phyloP scores from a whole-genome alignment of 2,797 vertebrate genomes.

The Enteromius treurensis region DNA sequence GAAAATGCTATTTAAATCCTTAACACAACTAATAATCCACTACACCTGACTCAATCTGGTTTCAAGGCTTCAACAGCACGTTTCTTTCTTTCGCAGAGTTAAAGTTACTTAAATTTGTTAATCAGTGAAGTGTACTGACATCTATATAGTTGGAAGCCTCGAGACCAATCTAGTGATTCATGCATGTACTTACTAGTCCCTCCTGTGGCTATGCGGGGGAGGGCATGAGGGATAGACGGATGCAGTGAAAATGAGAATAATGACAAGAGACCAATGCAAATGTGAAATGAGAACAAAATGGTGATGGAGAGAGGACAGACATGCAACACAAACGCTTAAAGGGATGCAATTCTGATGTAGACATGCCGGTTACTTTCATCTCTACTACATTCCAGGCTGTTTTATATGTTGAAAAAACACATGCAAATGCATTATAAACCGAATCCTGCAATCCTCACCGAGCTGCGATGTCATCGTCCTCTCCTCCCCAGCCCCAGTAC shows the following conservation, averaged over 20 bases:
- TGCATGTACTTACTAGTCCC: conserved; percentile 72
- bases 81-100: background rate
- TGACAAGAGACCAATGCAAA: conserved; percentile 50
- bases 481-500: conserved; percentile 98
- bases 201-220: conserved; percentile 61
- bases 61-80: conserved; percentile 40
- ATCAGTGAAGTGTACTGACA: conserved; percentile 7
- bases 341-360: conserved; percentile 24
- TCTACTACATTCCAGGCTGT: background rate
- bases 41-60: conserved; percentile 26
- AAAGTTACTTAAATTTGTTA: background rate
- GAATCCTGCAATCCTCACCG: conserved; percentile 77
- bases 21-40: background rate
- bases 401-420: conserved; percentile 6
- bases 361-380: background rate
- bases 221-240: conserved; percentile 67
- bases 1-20: conserved; percentile 49
- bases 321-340: conserved; percentile 39
- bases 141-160: conserved; percentile 56
- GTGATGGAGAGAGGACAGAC: conserved; percentile 37
- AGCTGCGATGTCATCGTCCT: conserved; percentile 94
- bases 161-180: conserved; percentile 50
- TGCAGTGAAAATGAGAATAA: conserved; percentile 67
- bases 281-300: conserved; percentile 49
- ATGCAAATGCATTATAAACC: background rate